A percentile compares a stretch with the other conserved stretches of the same genome.
phyloP scores from a whole-genome alignment of 64 coral and sea anemone species.

The Montipora efflorescens region DNA sequence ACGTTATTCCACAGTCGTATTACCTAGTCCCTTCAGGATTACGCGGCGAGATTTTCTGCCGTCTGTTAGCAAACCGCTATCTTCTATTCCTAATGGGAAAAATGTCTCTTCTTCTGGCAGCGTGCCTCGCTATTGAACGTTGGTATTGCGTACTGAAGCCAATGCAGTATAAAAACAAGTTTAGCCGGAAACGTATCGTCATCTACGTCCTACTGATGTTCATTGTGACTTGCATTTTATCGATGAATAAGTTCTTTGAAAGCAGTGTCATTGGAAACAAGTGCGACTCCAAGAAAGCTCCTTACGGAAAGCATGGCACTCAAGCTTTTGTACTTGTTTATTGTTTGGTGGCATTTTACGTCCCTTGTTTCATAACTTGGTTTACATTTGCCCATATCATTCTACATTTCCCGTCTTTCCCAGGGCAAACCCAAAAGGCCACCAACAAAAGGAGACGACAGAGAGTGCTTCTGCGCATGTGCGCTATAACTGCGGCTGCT shows the following conservation, averaged over 20 bases:
- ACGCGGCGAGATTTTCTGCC: conserved; percentile 61
- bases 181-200: conserved; percentile 16
- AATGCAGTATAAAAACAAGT: conserved; percentile 35
- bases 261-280: neutral
- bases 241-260: conserved; percentile 60
- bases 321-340: neutral
- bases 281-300: neutral
- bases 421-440: neutral
- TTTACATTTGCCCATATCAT: conserved; percentile 58
- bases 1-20: neutral
- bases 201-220: conserved; percentile 23
- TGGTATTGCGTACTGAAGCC: conserved; percentile 55
- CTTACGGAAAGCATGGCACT: neutral
- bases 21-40: conserved; percentile 46
- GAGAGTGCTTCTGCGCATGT: conserved; percentile 33
- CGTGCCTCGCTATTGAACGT: conserved; percentile 65
- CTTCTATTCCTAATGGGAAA: conserved; percentile 63
- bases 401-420: conserved; percentile 1
- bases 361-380: conserved; percentile 62
- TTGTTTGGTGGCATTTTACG: conserved; percentile 8
- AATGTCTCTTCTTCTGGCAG: conserved; percentile 50
- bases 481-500: conserved; percentile 21
- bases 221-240: conserved; percentile 28
- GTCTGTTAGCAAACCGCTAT: conserved; percentile 34
- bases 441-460: conserved; percentile 17